Conservation (phyloP, 2,113 vertebrate genomes). For the Rana temporaria region DNA sequence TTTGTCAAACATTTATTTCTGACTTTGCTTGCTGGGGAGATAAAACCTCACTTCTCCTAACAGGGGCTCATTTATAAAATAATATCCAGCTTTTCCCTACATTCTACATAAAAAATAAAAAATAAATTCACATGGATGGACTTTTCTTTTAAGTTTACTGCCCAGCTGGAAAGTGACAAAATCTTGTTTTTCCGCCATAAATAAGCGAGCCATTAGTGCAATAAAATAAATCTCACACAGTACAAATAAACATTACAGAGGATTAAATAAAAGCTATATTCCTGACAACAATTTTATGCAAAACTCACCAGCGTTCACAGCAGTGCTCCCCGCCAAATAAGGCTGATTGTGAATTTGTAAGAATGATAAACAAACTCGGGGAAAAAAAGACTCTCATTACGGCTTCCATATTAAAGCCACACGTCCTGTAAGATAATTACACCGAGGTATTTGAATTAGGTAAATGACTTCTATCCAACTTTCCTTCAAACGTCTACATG, state of each 20-base stretch:
- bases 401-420: not conserved
- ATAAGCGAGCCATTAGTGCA: slow-evolving; percentile 30
- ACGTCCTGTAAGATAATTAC: not conserved
- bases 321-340: not conserved
- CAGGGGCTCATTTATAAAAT: too few relatives aligned
- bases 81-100: too few relatives aligned
- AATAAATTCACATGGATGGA: too few relatives aligned
- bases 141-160: too few relatives aligned
- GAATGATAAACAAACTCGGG: not conserved
- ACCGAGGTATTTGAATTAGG: not conserved
- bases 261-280: slow-evolving; percentile 1
- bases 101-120: too few relatives aligned
- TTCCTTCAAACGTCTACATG: slow-evolving; percentile 8
- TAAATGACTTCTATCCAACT: slow-evolving; percentile 24
- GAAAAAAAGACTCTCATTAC: slow-evolving; percentile 23
- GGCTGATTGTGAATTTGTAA: slow-evolving; percentile 24
- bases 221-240: slow-evolving; percentile 5
- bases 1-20: too few relatives aligned
- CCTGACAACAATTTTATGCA: slow-evolving; percentile 17
- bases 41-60: too few relatives aligned
- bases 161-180: slow-evolving; percentile 19
- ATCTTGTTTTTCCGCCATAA: not conserved
- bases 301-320: slow-evolving; percentile 4
- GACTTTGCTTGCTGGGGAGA: too few relatives aligned
- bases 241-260: slow-evolving; percentile 14